Conservation (phyloP, 2,113 vertebrate genomes). For the Brachypteracias leptosomus region DNA sequence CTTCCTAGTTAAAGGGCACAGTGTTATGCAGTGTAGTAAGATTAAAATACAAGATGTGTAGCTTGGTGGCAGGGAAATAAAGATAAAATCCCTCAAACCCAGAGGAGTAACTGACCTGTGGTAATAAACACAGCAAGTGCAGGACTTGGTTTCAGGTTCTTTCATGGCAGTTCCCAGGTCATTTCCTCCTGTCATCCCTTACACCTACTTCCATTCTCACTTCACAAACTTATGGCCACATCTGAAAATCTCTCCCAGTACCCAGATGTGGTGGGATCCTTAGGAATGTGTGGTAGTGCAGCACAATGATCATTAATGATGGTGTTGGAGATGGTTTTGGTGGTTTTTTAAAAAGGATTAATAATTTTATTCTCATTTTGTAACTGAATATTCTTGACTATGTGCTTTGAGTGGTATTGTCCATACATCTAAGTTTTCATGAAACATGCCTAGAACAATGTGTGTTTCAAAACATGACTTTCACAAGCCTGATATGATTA, state of each 20-base stretch:
- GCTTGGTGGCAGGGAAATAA: background rate
- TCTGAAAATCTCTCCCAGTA: background rate
- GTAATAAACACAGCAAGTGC: background rate
- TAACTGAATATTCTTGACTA: background rate
- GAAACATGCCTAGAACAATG: background rate
- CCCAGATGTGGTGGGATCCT: background rate
- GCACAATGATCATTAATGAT: background rate
- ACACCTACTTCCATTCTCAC: background rate
- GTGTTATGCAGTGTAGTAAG: background rate
- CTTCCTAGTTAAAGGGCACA: background rate
- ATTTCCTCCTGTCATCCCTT: background rate
- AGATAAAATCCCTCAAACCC: background rate
- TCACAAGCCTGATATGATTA: background rate
- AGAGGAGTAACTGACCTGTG: background rate
- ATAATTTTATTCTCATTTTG: background rate
- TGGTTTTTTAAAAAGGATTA: background rate
- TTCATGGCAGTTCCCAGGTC: background rate
- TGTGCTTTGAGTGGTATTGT: background rate
- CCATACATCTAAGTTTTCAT: background rate
- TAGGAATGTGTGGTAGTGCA: background rate
- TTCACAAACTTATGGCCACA: background rate
- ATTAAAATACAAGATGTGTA: background rate
- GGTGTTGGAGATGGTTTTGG: background rate
- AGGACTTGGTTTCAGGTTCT: background rate
- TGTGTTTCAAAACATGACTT: background rate